These are phyloP conservation scores for Cartodere bifasciata DNA, from an alignment of 2,888 invertebrate genomes.

Conservation along the genomic window DNA sequence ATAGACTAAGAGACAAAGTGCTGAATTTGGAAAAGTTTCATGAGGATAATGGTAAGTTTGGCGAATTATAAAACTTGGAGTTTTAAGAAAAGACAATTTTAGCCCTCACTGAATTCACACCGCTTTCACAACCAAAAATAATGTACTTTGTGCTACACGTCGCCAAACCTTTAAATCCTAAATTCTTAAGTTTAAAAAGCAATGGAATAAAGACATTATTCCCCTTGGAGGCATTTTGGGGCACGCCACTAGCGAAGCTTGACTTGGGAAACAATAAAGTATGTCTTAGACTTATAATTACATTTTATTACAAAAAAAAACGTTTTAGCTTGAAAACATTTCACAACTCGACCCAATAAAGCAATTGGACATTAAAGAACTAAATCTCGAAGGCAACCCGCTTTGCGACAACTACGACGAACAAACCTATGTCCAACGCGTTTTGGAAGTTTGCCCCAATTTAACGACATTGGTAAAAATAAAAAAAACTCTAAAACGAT, in stretches of 20 bases:
- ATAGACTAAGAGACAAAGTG: slow-evolving; percentile 29
- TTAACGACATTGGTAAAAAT: slow-evolving; percentile 38
- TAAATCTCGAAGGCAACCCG: slow-evolving; percentile 58
- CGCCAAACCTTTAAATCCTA: slow-evolving; percentile 22
- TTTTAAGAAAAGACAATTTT: slow-evolving; percentile 10
- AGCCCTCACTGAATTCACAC: slow-evolving; percentile 32
- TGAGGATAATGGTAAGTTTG: slow-evolving; percentile 31
- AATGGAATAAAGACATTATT: slow-evolving; percentile 28
- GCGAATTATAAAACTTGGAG: no score
- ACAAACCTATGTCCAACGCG: slow-evolving; percentile 43
- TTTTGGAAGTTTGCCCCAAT: slow-evolving; percentile 40
- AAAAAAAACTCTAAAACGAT: slow-evolving; percentile 3
- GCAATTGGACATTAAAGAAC: slow-evolving; percentile 22
- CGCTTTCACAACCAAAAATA: slow-evolving; percentile 37
- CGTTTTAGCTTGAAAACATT: slow-evolving; percentile 24
- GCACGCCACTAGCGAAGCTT: no score
- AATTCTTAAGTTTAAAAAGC: slow-evolving; percentile 24
- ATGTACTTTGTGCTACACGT: slow-evolving; percentile 36
- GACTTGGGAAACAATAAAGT: no score
- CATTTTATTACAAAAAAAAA: no score
- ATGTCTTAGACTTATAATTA: no score
- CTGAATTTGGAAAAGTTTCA: slow-evolving; percentile 36
- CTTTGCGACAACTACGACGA: slow-evolving; percentile 52
- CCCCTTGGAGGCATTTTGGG: slow-evolving; percentile 26
- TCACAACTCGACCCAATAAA: slow-evolving; percentile 20